Conservation (phyloP, 2,797 vertebrate genomes). For the Squalus acanthias region DNA sequence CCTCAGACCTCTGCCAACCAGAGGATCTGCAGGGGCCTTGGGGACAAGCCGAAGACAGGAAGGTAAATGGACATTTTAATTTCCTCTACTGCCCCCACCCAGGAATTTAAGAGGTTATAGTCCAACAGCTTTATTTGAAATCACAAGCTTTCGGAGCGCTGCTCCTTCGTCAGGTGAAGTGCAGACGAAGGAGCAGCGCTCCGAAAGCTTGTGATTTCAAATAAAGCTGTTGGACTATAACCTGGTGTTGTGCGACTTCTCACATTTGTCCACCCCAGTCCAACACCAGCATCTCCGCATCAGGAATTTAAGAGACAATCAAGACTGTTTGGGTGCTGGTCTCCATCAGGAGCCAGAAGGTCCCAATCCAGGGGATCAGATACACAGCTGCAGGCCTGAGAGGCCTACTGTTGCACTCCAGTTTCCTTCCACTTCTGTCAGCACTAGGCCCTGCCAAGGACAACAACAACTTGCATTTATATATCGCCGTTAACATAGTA, state of each 20-base stretch:
- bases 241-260: too few species aligned
- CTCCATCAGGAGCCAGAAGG: neutral
- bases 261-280: too few species aligned
- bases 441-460: too few species aligned
- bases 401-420: neutral
- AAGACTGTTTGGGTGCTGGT: neutral
- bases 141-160: too few species aligned
- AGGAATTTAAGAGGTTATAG: neutral
- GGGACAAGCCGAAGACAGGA: neutral
- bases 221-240: too few species aligned
- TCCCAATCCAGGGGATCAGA: neutral
- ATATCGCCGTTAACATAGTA: neutral
- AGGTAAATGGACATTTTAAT: neutral
- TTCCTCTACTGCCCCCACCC: neutral
- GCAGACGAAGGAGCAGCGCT: too few species aligned
- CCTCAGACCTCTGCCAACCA: neutral
- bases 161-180: too few species aligned
- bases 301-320: neutral
- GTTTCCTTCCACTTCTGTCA: neutral
- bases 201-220: too few species aligned
- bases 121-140: too few species aligned
- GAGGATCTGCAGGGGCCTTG: neutral
- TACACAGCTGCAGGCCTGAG: neutral
- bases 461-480: neutral
- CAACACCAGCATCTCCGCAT: too few species aligned